Evolutionary conservation across 1,140 invertebrate genomes (phyloP).

Genomic region (Camponotus vicinus): DNA sequence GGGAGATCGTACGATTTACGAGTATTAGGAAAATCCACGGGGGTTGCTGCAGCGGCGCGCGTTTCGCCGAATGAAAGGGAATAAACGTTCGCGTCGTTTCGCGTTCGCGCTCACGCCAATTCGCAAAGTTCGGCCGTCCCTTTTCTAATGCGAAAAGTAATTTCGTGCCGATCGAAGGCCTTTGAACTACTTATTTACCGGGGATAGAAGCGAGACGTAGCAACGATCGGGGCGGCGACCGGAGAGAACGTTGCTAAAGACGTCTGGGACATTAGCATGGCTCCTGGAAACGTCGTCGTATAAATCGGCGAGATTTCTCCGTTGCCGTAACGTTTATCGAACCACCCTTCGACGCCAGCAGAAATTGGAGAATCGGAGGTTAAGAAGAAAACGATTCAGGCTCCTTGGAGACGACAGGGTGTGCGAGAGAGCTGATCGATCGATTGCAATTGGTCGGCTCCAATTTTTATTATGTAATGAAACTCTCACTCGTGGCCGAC

Average conservation of each 20-base stretch:
- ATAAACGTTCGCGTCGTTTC: conserved; percentile 57
- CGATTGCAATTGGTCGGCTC: neutral
- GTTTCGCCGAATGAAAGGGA: conserved; percentile 53
- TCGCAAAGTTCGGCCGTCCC: conserved; percentile 45
- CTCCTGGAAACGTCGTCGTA: conserved; percentile 34
- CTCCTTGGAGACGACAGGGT: conserved; percentile 2
- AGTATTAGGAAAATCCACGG: conserved; percentile 56
- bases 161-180: conserved; percentile 62
- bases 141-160: conserved; percentile 63
- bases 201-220: conserved; percentile 50
- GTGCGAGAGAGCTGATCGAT: neutral
- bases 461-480: conserved; percentile 35
- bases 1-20: conserved; percentile 46
- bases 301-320: conserved; percentile 56
- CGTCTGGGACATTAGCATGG: conserved; percentile 61
- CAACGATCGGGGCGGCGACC: neutral
- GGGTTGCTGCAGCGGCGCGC: conserved; percentile 13
- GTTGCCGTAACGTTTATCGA: conserved; percentile 58
- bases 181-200: conserved; percentile 61
- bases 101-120: conserved; percentile 38
- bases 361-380: conserved; percentile 40
- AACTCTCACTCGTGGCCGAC: neutral
- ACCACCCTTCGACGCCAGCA: conserved; percentile 23
- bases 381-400: conserved; percentile 24
- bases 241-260: conserved; percentile 35